These are phyloP conservation scores for Chelon auratus DNA, from an alignment of 2,797 vertebrate genomes.

Conservation along the genomic window DNA sequence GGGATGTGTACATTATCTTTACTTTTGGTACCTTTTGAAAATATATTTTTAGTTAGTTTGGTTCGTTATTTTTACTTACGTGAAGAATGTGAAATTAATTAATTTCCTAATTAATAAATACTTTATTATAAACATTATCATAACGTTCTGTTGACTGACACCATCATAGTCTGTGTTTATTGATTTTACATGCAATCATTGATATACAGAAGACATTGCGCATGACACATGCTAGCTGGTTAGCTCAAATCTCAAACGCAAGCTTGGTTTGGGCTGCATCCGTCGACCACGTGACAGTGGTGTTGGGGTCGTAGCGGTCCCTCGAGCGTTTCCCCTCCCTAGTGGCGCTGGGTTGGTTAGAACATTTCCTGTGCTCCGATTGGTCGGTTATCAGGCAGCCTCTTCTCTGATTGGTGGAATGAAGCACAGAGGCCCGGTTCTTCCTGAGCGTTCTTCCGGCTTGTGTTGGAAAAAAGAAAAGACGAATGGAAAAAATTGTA, in stretches of 20 bases:
- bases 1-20: too few species aligned
- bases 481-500: slow-evolving; percentile 84
- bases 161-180: too few species aligned
- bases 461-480: slow-evolving; percentile 82
- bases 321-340: background rate
- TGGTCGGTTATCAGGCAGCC: slow-evolving; percentile 8
- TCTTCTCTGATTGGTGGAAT: slow-evolving; percentile 62
- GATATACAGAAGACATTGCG: too few species aligned
- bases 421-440: slow-evolving; percentile 32
- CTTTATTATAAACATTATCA: too few species aligned
- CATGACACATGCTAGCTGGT: background rate
- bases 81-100: too few species aligned
- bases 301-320: background rate
- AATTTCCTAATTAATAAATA: too few species aligned
- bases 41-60: too few species aligned
- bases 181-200: too few species aligned
- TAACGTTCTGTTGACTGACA: too few species aligned
- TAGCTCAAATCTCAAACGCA: slow-evolving; percentile 7
- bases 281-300: slow-evolving; percentile 41
- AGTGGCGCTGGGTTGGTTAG: slow-evolving; percentile 19
- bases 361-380: slow-evolving; percentile 31
- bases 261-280: background rate
- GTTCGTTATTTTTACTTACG: too few species aligned
- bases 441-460: slow-evolving; percentile 78
- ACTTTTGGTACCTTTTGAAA: too few species aligned